Conservation (phyloP, 1,140 invertebrate genomes). For the Littorina saxatilis region DNA sequence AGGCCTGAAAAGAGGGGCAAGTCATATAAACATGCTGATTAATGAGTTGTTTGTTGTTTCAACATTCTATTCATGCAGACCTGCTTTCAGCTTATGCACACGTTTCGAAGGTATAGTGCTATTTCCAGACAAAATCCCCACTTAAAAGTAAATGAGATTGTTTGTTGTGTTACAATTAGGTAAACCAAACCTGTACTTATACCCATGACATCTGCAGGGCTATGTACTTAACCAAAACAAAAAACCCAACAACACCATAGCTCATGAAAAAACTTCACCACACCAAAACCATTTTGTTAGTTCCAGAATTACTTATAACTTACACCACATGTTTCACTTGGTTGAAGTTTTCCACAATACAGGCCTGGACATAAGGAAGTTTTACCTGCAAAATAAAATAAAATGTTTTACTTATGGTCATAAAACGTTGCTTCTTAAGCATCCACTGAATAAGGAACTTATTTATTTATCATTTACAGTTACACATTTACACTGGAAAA, state of each 20-base stretch:
- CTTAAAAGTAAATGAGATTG: neutral
- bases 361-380: constrained; percentile 83
- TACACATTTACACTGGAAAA: neutral
- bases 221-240: too few species aligned
- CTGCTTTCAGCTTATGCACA: neutral
- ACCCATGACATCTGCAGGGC: neutral
- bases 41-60: too few species aligned
- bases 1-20: constrained; percentile 83
- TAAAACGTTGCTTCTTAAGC: too few species aligned
- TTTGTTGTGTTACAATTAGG: neutral
- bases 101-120: neutral
- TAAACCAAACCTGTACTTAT: constrained; percentile 2
- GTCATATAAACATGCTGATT: neutral
- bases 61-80: neutral
- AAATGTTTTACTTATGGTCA: too few species aligned
- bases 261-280: too few species aligned
- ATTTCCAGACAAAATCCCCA: neutral
- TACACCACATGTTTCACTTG: constrained; percentile 78
- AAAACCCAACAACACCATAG: too few species aligned
- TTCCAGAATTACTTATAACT: too few species aligned
- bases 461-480: neutral
- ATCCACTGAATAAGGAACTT: too few species aligned
- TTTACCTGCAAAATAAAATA: neutral
- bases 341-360: constrained; percentile 87
- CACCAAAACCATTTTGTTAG: too few species aligned